Evolutionary conservation across 2,797 vertebrate species (phyloP), one percentile per base, ranked within the genome.

Genomic region (Diplodus sargus): DNA sequence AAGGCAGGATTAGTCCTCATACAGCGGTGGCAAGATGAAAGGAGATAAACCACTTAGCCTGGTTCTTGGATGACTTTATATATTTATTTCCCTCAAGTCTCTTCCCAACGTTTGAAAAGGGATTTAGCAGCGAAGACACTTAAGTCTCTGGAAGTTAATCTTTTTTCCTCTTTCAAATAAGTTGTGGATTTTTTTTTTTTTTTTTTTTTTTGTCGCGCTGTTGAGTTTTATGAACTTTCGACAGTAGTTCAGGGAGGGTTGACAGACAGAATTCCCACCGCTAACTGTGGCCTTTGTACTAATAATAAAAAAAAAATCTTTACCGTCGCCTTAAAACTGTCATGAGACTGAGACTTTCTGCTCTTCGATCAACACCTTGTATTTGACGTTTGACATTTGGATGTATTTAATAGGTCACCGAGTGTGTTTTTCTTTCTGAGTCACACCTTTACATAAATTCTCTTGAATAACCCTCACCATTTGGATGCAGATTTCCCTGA

Each of bases 31-130:
- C 84, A 83, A 94, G 93, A 95, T 94, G 91, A 94, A 94, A 93
- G 93, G 85, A 92, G 93, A 95, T 94, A 93, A 94, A 94, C 88
- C 93, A 93, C 90, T 94, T 92, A 92, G 90, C 85, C 80, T 83
- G 79, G 63, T 91, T 92, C 90, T 92, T 93, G 92, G 93, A 93
- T 91, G 83, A 93, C 89, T 93, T 94, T 92, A 92, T 94, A 92
- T 94, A 94, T 95, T 93, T 94, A 93, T 95, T 94, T 94, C 85
- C 85, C 84, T 74, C 87, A 91, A 91, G 84, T 91, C 90, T 94
- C 85, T 88, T 90, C 91, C 82, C 76, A 79, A 83, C 81, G 80
- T 91, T 93, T 94, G 92, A 94, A 94, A 93, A 89, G 78, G 91
- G 92, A 93, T 94, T 94, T 92, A 92, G 87, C 76, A 54, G 79